phyloP scores from a whole-genome alignment of 2,113 vertebrate species.

The Microcebus ravelobensis region DNA sequence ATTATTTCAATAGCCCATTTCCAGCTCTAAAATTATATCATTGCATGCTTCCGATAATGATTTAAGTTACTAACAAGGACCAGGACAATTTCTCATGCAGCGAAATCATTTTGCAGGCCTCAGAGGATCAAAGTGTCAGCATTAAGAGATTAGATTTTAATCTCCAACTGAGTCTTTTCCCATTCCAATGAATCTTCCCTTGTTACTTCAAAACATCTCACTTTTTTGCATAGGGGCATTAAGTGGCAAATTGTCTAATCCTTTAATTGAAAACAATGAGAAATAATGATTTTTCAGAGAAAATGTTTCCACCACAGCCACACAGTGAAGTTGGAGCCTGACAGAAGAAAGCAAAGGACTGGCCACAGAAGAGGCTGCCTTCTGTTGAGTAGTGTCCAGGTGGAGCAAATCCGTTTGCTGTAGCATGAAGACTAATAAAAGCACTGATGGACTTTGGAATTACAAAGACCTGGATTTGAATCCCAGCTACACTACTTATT shows the following conservation, averaged over 20 bases:
- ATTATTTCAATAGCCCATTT: neutral
- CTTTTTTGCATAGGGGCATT: neutral
- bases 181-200: neutral
- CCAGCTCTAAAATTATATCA: neutral
- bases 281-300: neutral
- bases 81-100: neutral
- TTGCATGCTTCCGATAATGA: conserved; percentile 17
- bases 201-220: neutral
- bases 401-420: neutral
- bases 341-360: neutral
- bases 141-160: neutral
- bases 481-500: neutral
- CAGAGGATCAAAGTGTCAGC: neutral
- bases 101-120: neutral
- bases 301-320: neutral
- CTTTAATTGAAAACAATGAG: neutral
- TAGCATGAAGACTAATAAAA: no score
- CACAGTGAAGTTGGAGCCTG: neutral
- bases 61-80: neutral
- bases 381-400: neutral
- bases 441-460: neutral
- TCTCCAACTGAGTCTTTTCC: neutral
- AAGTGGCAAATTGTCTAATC: neutral
- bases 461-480: neutral
- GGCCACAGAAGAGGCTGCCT: neutral